phyloP scores from a whole-genome alignment of 2,797 vertebrate species.

The Cossypha polioptera region DNA sequence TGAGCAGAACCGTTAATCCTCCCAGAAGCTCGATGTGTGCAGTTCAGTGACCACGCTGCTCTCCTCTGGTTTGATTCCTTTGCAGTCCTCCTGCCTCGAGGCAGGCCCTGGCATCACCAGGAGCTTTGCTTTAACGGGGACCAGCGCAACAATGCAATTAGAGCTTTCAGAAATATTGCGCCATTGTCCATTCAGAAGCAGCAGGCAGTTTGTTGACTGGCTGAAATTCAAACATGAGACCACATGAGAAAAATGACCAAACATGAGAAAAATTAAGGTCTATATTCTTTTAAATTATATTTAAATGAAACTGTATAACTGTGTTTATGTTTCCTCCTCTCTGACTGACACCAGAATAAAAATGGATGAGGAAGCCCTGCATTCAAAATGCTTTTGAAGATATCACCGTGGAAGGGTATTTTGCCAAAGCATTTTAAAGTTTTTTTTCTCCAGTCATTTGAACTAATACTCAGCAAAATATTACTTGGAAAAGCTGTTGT shows the following conservation, averaged over 20 bases:
- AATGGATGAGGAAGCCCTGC: not conserved
- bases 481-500: slow-evolving; percentile 5
- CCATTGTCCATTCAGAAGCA: slow-evolving; percentile 13
- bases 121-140: slow-evolving; percentile 60
- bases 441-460: not conserved
- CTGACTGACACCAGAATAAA: not conserved
- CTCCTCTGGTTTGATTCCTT: not conserved
- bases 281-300: slow-evolving; percentile 56
- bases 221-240: slow-evolving; percentile 33
- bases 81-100: not conserved
- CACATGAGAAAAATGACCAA: not conserved
- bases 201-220: slow-evolving; percentile 36
- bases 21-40: slow-evolving; percentile 97
- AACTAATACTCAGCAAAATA: not conserved
- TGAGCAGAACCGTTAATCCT: slow-evolving; percentile 86
- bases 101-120: slow-evolving; percentile 17
- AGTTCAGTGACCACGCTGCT: slow-evolving; percentile 83
- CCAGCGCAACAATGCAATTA: slow-evolving; percentile 46
- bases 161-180: slow-evolving; percentile 33
- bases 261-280: slow-evolving; percentile 25
- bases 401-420: not conserved
- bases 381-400: not conserved
- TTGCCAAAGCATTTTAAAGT: slow-evolving; percentile 6
- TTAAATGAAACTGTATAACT: slow-evolving; percentile 32
- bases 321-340: slow-evolving; percentile 31